Evolutionary conservation across 2,888 invertebrate genomes (phyloP), one percentile per base, ranked within the genome.

Genomic region (Thymelicus sylvestris): DNA sequence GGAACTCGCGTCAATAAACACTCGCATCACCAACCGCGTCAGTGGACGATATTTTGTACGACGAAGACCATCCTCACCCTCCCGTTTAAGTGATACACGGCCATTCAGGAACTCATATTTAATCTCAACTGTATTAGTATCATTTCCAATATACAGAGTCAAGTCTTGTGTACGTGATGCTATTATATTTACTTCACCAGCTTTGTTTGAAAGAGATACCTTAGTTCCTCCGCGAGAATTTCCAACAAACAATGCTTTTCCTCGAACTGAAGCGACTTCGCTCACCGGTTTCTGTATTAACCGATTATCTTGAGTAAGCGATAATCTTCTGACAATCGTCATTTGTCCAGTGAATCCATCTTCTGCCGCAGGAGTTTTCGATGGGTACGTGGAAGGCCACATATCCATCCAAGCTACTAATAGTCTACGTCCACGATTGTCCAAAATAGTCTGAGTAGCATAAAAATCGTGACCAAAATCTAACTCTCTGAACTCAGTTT

Each of bases 381-480:
- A 44, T 10, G 44, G 44, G 44, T 92, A 93, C 7, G 72, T 60
- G 31, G 83, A 73, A 6, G 90, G 89, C 94, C 94, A 94, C 90
- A 89, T 93, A 74, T 90, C 89, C 52, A 85, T 74, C 94, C 94
- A 94, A n/a, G 89, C 91, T 5, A 93, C 76, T 4, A 90, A 67
- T 55, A 93, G 75, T 73, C 92, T 85, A 0, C 86, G 79, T 0
- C 83, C 80, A 5, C 67, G 6, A 7, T 78, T 66, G 71, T 88
- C 88, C 39, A 83, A 60, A 38, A 88, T 80, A 2, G 89, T 86
- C 77, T 94, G 93, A 2, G 92, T 88, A 3, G 94, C 94, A 73
- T 94, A 94, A 72, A 88, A 88, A 74, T 94, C 93, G 74, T 91
- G 90, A 0, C 94, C 90, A 50, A 82, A 78, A 73, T 92, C 92